Evolutionary conservation across 1,140 invertebrate species (phyloP).

Genomic region (Thereuonema tuberculata): DNA sequence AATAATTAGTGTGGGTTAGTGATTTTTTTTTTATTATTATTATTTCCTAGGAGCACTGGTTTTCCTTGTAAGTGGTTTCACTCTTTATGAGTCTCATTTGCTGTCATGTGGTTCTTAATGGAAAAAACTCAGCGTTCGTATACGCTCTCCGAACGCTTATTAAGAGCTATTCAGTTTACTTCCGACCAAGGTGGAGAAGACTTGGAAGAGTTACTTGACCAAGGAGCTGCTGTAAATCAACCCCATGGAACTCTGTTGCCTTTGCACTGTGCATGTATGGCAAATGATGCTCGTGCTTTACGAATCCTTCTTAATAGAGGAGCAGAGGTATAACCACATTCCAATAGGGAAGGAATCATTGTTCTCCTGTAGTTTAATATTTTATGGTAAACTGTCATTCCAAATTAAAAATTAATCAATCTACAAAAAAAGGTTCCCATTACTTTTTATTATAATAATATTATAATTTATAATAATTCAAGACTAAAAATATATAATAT

Average conservation of each 20-base stretch:
- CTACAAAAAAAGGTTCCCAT: too few relatives aligned
- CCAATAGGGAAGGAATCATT: neutral
- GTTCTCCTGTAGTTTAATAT: neutral
- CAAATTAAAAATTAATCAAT: too few relatives aligned
- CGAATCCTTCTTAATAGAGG: constrained; percentile 25
- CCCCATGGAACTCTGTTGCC: constrained; percentile 30
- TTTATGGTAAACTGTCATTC: too few relatives aligned
- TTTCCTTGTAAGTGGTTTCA: too few relatives aligned
- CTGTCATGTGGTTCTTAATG: constrained; percentile 34
- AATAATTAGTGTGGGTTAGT: too few relatives aligned
- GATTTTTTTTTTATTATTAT: too few relatives aligned
- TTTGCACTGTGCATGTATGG: constrained; percentile 33
- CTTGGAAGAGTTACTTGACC: constrained; percentile 26
- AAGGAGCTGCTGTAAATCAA: constrained; percentile 30
- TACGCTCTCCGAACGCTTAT: constrained; percentile 28
- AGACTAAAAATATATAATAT: too few relatives aligned
- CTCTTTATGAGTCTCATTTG: too few relatives aligned
- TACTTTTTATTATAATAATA: too few relatives aligned
- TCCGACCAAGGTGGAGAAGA: constrained; percentile 20
- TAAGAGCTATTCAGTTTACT: constrained; percentile 21
- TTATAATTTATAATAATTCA: too few relatives aligned
- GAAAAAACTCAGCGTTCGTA: constrained; percentile 27
- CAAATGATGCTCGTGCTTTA: constrained; percentile 23
- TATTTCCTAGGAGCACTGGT: too few relatives aligned
- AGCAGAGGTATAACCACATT: constrained; percentile 26